Conservation (phyloP, 2,797 vertebrate genomes). For the Pseudomugil gertrudae region DNA sequence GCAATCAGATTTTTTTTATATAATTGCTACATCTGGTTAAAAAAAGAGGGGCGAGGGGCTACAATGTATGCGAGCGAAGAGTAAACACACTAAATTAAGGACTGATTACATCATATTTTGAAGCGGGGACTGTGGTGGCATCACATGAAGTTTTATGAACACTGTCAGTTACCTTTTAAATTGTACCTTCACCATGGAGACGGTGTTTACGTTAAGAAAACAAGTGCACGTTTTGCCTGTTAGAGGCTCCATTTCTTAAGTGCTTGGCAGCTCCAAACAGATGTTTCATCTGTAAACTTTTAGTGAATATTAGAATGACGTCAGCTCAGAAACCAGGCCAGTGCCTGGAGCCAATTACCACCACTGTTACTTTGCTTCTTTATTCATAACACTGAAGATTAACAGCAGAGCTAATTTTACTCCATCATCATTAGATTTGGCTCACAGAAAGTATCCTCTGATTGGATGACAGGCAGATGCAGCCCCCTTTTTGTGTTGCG, state of each 20-base stretch:
- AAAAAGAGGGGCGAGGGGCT: slow-evolving; percentile 15
- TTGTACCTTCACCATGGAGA: slow-evolving; percentile 61
- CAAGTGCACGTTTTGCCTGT: slow-evolving; percentile 63
- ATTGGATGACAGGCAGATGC: slow-evolving; percentile 44
- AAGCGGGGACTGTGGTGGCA: slow-evolving; percentile 47
- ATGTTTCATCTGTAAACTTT: slow-evolving; percentile 70
- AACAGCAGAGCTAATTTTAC: slow-evolving; percentile 40
- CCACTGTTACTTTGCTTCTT: slow-evolving; percentile 35
- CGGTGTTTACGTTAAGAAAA: slow-evolving; percentile 74
- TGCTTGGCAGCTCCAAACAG: slow-evolving; percentile 62
- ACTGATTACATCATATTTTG: slow-evolving; percentile 75
- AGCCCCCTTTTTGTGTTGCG: slow-evolving; percentile 40
- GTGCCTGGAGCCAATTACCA: slow-evolving; percentile 59
- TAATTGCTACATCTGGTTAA: slow-evolving; percentile 48
- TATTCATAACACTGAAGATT: slow-evolving; percentile 37
- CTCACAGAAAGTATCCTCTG: slow-evolving; percentile 19
- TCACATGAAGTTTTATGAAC: slow-evolving; percentile 68
- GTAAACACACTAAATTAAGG: slow-evolving; percentile 75
- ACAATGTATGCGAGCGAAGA: slow-evolving; percentile 44
- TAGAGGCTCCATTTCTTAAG: slow-evolving; percentile 62
- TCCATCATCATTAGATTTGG: slow-evolving; percentile 25
- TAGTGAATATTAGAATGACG: slow-evolving; percentile 59
- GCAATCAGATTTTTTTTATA: slow-evolving; percentile 58
- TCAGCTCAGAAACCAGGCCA: slow-evolving; percentile 33
- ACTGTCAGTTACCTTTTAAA: slow-evolving; percentile 73